phyloP scores from a whole-genome alignment of 2,888 invertebrate genomes.

The Petrolisthes cinctipes region DNA sequence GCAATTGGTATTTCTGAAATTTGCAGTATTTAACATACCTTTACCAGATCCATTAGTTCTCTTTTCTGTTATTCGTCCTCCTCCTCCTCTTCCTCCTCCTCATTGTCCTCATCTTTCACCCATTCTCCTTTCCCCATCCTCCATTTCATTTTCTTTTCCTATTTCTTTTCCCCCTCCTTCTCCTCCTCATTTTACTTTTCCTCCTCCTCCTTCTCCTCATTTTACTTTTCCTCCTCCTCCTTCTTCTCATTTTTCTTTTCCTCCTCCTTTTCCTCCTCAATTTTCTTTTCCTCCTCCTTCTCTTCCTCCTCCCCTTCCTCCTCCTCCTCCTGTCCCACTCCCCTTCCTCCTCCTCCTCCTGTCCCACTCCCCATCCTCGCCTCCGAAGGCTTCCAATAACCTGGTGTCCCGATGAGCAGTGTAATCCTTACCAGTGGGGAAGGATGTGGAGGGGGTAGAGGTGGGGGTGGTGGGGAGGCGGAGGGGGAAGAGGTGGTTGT shows the following conservation, averaged over 20 bases:
- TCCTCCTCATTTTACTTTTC: background rate
- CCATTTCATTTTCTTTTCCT: background rate
- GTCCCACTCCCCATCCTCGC: background rate
- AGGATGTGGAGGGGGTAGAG: too few relatives aligned
- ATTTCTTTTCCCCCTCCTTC: background rate
- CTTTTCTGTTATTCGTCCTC: constrained; percentile 3
- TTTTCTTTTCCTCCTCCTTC: background rate
- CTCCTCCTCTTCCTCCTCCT: constrained; percentile 3
- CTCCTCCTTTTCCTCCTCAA: background rate
- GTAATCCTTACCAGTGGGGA: too few relatives aligned
- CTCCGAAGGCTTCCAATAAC: too few relatives aligned
- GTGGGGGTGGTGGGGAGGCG: too few relatives aligned
- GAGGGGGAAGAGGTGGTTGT: too few relatives aligned
- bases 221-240: background rate
- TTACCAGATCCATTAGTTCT: background rate
- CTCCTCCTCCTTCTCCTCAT: background rate
- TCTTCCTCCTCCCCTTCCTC: background rate
- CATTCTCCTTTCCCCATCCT: background rate
- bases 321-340: background rate
- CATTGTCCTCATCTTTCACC: constrained; percentile 3
- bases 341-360: background rate
- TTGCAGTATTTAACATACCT: background rate
- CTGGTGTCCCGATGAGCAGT: too few relatives aligned
- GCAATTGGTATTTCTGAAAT: background rate
- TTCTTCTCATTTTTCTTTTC: background rate